These are phyloP conservation scores for Aleiodes sp. DNA, from an alignment of 1,140 invertebrate species.

Conservation along the genomic window DNA sequence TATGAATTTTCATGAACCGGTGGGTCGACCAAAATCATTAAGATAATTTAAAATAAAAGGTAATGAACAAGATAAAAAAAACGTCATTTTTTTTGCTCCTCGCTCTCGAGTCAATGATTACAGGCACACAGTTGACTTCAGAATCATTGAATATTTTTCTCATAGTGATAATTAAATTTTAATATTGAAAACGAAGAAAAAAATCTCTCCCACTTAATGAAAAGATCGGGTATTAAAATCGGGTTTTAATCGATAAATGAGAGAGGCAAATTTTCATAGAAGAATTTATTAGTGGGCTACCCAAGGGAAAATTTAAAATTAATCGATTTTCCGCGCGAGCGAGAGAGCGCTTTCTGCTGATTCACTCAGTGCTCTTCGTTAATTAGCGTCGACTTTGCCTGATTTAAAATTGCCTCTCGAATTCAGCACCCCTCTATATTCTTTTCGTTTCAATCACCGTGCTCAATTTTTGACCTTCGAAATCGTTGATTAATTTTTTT, in stretches of 20 bases:
- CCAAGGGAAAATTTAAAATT: background rate
- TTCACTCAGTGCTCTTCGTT: conserved; percentile 13
- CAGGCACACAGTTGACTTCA: background rate
- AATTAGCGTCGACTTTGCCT: conserved; percentile 15
- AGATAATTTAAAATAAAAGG: too few relatives aligned
- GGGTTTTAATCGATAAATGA: too few relatives aligned
- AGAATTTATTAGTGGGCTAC: too few relatives aligned
- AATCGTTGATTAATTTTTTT: too few relatives aligned
- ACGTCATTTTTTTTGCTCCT: background rate
- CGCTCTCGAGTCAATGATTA: background rate
- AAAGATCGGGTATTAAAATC: too few relatives aligned
- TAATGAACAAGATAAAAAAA: background rate
- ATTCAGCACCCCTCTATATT: background rate
- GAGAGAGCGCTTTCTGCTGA: conserved; percentile 7
- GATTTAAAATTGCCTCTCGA: background rate
- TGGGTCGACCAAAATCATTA: conserved; percentile 15
- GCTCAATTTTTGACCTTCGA: too few relatives aligned
- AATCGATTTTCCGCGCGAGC: background rate
- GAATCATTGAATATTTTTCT: background rate
- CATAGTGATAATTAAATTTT: too few relatives aligned
- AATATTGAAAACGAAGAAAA: too few relatives aligned
- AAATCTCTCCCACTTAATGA: too few relatives aligned
- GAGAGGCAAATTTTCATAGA: too few relatives aligned
- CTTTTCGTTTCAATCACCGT: background rate
- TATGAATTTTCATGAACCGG: background rate